A percentile compares a stretch with the other conserved stretches of the same genome.
These are phyloP conservation scores for Percopsis omiscomaycus DNA, from an alignment of 2,797 vertebrate species.

Conservation along the genomic window DNA sequence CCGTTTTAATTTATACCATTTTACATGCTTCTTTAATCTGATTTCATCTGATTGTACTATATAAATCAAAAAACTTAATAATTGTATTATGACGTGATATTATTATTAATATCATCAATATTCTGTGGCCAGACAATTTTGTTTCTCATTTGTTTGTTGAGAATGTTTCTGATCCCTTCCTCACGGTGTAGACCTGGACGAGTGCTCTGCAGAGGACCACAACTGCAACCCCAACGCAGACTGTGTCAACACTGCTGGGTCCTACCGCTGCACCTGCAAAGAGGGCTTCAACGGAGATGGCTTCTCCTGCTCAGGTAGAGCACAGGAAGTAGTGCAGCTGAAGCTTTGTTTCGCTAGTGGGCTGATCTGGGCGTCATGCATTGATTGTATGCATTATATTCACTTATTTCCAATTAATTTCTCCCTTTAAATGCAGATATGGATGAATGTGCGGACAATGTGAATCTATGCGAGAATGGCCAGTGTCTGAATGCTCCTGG, in stretches of 20 bases:
- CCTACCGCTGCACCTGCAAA: constrained; percentile 87
- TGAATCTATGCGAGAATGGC: constrained; percentile 91
- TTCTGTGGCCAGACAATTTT: too few relatives aligned
- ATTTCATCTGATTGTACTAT: too few relatives aligned
- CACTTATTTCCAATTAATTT: background rate
- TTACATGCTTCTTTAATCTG: too few relatives aligned
- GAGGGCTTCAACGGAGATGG: constrained; percentile 90
- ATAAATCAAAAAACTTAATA: too few relatives aligned
- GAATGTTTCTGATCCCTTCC: background rate
- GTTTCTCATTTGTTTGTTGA: background rate
- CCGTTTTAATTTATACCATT: too few relatives aligned
- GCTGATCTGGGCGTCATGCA: background rate
- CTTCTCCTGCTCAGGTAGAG: constrained; percentile 86
- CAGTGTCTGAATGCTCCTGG: constrained; percentile 92
- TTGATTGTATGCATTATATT: too few relatives aligned
- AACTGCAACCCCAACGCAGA: constrained; percentile 87
- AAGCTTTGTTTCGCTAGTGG: background rate
- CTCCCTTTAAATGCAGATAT: constrained; percentile 76
- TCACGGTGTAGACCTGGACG: constrained; percentile 83
- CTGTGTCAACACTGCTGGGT: constrained; percentile 88
- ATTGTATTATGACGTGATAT: too few relatives aligned
- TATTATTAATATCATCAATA: too few relatives aligned
- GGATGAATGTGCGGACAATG: constrained; percentile 91
- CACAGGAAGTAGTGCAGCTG: background rate
- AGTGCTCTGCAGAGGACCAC: constrained; percentile 85